Conservation (phyloP, 2,888 invertebrate species). For the Chloromyia formosa region DNA sequence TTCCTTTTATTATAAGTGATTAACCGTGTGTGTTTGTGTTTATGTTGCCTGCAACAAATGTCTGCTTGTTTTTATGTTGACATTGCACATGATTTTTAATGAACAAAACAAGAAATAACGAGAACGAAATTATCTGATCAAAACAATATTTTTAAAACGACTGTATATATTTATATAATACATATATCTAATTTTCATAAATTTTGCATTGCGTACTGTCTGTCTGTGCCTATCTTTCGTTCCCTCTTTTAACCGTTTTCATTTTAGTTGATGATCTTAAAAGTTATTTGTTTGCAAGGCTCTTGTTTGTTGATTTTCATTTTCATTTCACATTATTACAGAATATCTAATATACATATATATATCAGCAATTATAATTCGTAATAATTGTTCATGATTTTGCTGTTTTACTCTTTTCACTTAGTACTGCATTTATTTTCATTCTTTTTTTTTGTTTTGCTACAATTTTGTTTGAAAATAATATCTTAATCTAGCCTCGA, state of each 20-base stretch:
- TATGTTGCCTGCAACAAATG: conserved; percentile 42
- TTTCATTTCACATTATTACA: conserved; percentile 28
- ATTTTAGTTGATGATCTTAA: neutral
- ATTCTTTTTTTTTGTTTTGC: too few species aligned
- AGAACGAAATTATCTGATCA: conserved; percentile 16
- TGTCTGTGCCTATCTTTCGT: neutral
- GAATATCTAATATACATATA: neutral
- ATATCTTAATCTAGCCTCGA: conserved; percentile 41
- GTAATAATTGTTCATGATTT: conserved; percentile 10
- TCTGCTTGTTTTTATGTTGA: conserved; percentile 23
- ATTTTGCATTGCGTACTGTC: neutral
- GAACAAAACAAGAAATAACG: conserved; percentile 24
- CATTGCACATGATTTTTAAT: conserved; percentile 21
- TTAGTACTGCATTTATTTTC: neutral
- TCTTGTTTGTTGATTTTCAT: conserved; percentile 12
- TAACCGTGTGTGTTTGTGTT: conserved; percentile 21
- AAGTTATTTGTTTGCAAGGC: conserved; percentile 40
- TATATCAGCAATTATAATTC: conserved; percentile 9
- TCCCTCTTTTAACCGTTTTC: neutral
- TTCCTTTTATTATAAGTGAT: conserved; percentile 42
- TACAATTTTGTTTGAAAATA: conserved; percentile 27
- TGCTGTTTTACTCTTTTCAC: conserved; percentile 1
- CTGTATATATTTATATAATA: neutral
- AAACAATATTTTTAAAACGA: neutral
- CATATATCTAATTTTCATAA: neutral